Evolutionary conservation across 1,140 invertebrate species (phyloP).

Genomic region (Anadara kagoshimensis): DNA sequence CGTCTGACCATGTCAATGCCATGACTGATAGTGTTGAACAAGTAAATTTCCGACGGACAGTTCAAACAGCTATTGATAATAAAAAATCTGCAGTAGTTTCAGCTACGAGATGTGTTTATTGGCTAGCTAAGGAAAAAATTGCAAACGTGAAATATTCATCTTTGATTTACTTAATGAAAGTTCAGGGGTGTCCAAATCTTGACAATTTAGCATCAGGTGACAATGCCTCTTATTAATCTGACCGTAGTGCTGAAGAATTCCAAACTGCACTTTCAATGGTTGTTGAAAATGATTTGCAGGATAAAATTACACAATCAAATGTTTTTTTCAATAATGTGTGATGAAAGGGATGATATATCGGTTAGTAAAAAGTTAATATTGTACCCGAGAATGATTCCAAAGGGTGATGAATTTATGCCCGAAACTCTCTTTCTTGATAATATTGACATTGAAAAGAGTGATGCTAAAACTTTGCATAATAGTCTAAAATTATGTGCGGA

Average conservation of each 20-base stretch:
- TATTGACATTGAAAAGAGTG: too few relatives aligned
- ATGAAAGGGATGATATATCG: too few relatives aligned
- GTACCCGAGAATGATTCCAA: too few relatives aligned
- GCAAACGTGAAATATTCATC: background rate
- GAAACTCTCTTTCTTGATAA: too few relatives aligned
- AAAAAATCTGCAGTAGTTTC: constrained; percentile 3
- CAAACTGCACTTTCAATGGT: background rate
- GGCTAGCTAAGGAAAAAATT: background rate
- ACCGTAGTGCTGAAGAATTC: constrained; percentile 1
- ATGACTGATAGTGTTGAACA: constrained; percentile 3
- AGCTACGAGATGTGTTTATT: background rate
- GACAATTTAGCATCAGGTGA: background rate
- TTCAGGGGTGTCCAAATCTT: background rate
- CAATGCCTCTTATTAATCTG: background rate
- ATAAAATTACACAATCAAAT: too few relatives aligned
- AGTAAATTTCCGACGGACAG: background rate
- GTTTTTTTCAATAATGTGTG: too few relatives aligned
- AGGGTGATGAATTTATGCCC: too few relatives aligned
- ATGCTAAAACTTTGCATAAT: too few relatives aligned
- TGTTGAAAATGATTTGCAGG: too few relatives aligned
- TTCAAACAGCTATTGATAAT: background rate
- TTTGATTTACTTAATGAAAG: background rate
- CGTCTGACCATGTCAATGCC: background rate
- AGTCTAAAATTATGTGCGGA: too few relatives aligned
- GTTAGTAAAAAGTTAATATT: too few relatives aligned